These are phyloP conservation scores for Gavialis gangeticus DNA, from an alignment of 2,113 vertebrate species.

Conservation along the genomic window DNA sequence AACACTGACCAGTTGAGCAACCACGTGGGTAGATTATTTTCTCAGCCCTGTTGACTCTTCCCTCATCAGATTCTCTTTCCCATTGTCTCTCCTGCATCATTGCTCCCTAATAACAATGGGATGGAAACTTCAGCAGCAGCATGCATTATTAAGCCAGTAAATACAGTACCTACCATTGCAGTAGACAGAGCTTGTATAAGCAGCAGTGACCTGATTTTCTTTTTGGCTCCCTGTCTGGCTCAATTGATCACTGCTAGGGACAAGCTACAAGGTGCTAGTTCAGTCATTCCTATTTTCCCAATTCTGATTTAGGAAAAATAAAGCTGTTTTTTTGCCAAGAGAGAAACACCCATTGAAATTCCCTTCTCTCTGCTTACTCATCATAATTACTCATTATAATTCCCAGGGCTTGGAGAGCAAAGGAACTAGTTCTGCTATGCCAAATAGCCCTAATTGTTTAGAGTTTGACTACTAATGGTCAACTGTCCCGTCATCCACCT, in stretches of 20 bases:
- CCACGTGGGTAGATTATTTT: background rate
- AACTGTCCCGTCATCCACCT: background rate
- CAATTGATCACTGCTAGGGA: rapidly evolving
- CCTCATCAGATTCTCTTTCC: background rate
- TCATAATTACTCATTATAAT: background rate
- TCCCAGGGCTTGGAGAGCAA: background rate
- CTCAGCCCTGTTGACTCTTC: background rate
- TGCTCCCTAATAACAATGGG: background rate
- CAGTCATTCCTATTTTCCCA: rapidly evolving
- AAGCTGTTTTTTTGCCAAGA: background rate
- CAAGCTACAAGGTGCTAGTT: background rate
- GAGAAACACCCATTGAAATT: background rate
- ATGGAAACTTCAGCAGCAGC: background rate
- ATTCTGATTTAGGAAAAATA: background rate
- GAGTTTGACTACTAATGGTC: background rate
- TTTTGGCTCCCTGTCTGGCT: background rate
- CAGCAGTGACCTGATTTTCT: rapidly evolving
- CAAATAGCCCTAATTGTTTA: background rate
- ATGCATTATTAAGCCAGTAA: rapidly evolving
- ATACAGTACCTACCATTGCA: background rate
- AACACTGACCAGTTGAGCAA: background rate
- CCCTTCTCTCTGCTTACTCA: background rate
- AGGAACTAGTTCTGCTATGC: background rate
- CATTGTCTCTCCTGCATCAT: rapidly evolving
- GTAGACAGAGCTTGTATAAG: rapidly evolving